Conservation (phyloP, 2,113 vertebrate species). For the Ahaetulla prasina region DNA sequence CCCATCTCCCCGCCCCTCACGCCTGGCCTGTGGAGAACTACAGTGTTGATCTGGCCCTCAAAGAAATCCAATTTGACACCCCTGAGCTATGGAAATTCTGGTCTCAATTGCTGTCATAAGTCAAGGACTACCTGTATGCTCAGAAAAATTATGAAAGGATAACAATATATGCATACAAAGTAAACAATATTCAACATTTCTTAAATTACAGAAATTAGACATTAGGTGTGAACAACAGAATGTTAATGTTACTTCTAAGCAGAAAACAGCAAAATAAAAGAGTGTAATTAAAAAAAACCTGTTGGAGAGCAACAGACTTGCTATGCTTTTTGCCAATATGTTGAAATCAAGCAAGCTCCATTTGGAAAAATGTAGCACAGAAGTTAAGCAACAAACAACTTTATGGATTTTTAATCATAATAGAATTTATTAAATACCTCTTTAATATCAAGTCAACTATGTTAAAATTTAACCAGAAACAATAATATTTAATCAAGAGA, state of each 20-base stretch:
- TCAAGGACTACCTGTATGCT: neutral
- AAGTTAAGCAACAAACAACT: neutral
- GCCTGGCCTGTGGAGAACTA: too few relatives aligned
- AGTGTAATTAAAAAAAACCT: neutral
- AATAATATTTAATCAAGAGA: neutral
- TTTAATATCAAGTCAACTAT: neutral
- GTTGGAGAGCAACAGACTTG: neutral
- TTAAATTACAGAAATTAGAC: neutral
- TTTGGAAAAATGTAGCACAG: neutral
- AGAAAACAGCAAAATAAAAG: neutral
- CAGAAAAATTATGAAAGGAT: slow-evolving; percentile 17
- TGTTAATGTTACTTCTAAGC: neutral
- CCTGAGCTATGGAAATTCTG: neutral
- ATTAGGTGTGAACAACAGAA: neutral
- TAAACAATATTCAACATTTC: neutral
- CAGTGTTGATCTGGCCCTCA: too few relatives aligned
- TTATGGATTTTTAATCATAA: neutral
- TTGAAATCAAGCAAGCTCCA: neutral
- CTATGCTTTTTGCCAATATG: neutral
- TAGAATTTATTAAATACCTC: neutral
- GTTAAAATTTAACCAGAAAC: neutral
- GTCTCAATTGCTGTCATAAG: neutral
- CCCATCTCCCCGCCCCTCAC: rapidly evolving
- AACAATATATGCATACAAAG: neutral
- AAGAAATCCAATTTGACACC: too few relatives aligned